These are phyloP conservation scores for Antennarius striatus DNA, from an alignment of 2,113 vertebrate genomes.

Conservation along the genomic window DNA sequence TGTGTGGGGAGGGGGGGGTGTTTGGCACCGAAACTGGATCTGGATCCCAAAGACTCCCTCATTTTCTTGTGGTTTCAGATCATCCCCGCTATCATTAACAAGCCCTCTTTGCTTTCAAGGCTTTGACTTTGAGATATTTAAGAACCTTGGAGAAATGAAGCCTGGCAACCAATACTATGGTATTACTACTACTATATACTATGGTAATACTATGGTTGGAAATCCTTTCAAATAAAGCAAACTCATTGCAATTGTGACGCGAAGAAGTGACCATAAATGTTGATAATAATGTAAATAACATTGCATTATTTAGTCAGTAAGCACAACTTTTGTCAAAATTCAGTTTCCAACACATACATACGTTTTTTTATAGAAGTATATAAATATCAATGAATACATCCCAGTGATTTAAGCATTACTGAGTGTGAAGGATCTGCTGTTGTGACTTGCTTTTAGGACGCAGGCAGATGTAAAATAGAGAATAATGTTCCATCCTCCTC, in stretches of 20 bases:
- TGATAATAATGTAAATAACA: background rate
- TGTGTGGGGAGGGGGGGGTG: background rate
- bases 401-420: too few relatives aligned
- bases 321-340: too few relatives aligned
- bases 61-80: slow-evolving; percentile 18
- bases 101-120: slow-evolving; percentile 2
- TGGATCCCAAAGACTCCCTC: slow-evolving; percentile 25
- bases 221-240: background rate
- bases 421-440: too few relatives aligned
- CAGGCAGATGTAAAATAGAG: background rate
- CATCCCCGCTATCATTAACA: slow-evolving; percentile 12
- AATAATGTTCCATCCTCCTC: slow-evolving; percentile 2
- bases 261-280: background rate
- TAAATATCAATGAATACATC: too few relatives aligned
- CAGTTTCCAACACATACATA: too few relatives aligned
- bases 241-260: background rate
- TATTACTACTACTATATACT: too few relatives aligned
- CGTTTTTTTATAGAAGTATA: too few relatives aligned
- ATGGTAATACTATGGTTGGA: background rate
- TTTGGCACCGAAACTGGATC: slow-evolving; percentile 35
- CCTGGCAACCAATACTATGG: too few relatives aligned
- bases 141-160: background rate
- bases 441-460: background rate
- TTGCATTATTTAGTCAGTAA: too few relatives aligned
- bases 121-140: slow-evolving; percentile 3